A percentile compares a stretch with the other conserved stretches of the same genome.
Conservation (phyloP, 2,888 invertebrate genomes). For the Thymelicus sylvestris region DNA sequence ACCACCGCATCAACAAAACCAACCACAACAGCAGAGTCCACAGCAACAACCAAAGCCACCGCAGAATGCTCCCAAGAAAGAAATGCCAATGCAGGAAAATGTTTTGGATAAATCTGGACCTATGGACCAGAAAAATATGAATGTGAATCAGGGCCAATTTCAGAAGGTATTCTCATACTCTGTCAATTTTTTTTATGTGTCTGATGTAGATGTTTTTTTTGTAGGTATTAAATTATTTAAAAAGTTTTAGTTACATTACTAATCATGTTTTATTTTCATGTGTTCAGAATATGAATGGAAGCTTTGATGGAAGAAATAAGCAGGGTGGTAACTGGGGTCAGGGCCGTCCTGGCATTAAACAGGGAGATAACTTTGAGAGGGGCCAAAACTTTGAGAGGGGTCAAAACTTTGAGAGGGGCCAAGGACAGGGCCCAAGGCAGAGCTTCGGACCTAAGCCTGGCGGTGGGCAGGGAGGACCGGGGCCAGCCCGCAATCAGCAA, state of each 20-base stretch:
- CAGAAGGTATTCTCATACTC: conserved; percentile 49
- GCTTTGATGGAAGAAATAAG: conserved; percentile 67
- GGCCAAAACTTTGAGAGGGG: too few species aligned
- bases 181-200: background rate
- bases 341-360: conserved; percentile 59
- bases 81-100: conserved; percentile 59
- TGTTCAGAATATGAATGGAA: conserved; percentile 69
- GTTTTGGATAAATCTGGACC: conserved; percentile 59
- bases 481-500: conserved; percentile 46
- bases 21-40: conserved; percentile 46
- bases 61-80: conserved; percentile 51
- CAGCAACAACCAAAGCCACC: conserved; percentile 40
- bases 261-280: background rate
- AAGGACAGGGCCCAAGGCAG: conserved; percentile 36
- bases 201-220: too few species aligned
- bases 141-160: conserved; percentile 55
- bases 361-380: conserved; percentile 51
- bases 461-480: conserved; percentile 50
- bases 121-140: conserved; percentile 58
- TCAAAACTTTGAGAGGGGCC: conserved; percentile 47
- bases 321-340: conserved; percentile 60
- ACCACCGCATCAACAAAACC: conserved; percentile 43
- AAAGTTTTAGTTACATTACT: too few species aligned
- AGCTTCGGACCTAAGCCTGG: conserved; percentile 43
- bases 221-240: too few species aligned